These are phyloP conservation scores for Rhinogobius similis DNA, from an alignment of 2,113 vertebrate genomes.

Conservation along the genomic window DNA sequence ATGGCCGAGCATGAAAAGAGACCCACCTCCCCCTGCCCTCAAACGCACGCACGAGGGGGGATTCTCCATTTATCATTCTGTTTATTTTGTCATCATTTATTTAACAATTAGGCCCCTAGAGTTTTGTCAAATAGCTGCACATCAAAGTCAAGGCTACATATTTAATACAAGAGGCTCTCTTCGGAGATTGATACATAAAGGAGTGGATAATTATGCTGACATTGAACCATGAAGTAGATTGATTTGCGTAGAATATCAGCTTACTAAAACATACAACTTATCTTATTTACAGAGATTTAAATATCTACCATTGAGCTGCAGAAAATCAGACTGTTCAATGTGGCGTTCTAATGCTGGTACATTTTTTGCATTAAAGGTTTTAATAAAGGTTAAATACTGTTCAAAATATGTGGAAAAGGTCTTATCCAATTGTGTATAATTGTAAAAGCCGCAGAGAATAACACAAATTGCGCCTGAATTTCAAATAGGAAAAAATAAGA, in stretches of 20 bases:
- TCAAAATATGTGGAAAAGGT: background rate
- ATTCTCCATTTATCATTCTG: slow-evolving; percentile 51
- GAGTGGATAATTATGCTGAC: slow-evolving; percentile 6
- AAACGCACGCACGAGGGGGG: slow-evolving; percentile 22
- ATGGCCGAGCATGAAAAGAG: slow-evolving; percentile 62
- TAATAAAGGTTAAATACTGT: background rate
- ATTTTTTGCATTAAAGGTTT: no score
- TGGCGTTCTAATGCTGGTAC: no score
- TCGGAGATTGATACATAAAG: slow-evolving; percentile 17
- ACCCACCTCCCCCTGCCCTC: slow-evolving; percentile 6
- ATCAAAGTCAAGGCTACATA: slow-evolving; percentile 27
- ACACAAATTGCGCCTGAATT: slow-evolving; percentile 45
- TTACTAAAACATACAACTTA: background rate
- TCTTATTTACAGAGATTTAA: background rate
- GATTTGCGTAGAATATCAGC: background rate
- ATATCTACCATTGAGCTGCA: background rate
- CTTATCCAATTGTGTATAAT: slow-evolving; percentile 2
- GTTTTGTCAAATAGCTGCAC: slow-evolving; percentile 28
- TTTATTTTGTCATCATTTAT: slow-evolving; percentile 60
- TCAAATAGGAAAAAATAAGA: background rate
- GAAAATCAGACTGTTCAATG: no score
- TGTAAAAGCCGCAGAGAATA: slow-evolving; percentile 25
- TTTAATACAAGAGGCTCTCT: slow-evolving; percentile 18
- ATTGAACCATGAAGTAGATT: background rate
- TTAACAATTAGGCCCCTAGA: slow-evolving; percentile 41